Conservation (phyloP, 53 echinoderm and acorn worm genomes). For the Patiria pectinifera region DNA sequence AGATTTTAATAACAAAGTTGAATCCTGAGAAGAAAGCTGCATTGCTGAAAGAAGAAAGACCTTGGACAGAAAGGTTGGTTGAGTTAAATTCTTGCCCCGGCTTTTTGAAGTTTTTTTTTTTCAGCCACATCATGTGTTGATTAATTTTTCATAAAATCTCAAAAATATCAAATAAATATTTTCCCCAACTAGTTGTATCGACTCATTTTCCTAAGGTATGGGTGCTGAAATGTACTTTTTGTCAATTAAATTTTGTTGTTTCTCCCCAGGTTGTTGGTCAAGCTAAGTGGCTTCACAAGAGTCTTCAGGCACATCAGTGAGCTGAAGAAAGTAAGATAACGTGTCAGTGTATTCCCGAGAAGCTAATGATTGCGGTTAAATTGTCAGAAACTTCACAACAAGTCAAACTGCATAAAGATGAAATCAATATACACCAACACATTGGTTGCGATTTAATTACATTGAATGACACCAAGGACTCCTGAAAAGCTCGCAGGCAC, state of each 20-base stretch:
- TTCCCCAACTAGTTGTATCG: background rate
- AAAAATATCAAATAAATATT: background rate
- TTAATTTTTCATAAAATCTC: no score
- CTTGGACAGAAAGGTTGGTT: conserved; percentile 48
- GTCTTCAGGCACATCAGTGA: conserved; percentile 76
- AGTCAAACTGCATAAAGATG: no score
- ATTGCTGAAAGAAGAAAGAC: conserved; percentile 42
- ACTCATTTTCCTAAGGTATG: background rate
- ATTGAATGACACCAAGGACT: no score
- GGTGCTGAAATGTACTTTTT: background rate
- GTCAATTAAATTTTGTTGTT: background rate
- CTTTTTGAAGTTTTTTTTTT: background rate
- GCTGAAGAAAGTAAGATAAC: conserved; percentile 82
- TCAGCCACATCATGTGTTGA: background rate
- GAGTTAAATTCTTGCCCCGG: background rate
- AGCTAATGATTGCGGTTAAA: background rate
- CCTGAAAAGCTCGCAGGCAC: no score
- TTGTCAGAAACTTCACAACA: background rate
- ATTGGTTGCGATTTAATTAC: no score
- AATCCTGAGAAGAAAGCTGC: conserved; percentile 55
- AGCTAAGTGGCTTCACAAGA: conserved; percentile 79
- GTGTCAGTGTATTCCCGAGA: background rate
- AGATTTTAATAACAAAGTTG: conserved; percentile 71
- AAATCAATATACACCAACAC: no score
- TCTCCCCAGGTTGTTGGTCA: conserved; percentile 69